Conservation (phyloP, 2,888 invertebrate genomes). For the Patella depressa region DNA sequence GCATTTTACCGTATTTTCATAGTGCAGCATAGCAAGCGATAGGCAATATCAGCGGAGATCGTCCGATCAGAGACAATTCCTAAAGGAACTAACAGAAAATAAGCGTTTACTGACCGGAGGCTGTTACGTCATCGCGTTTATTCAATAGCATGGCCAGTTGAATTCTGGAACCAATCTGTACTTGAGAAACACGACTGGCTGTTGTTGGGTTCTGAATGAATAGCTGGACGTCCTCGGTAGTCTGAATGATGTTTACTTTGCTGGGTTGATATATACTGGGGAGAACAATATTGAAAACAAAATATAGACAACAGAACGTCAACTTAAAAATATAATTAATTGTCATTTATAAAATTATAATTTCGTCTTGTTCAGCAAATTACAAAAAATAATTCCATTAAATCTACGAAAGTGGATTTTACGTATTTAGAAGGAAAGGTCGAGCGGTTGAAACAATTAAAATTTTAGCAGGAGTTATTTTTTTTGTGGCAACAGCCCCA, state of each 20-base stretch:
- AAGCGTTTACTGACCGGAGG: too few relatives aligned
- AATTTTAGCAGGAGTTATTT: too few relatives aligned
- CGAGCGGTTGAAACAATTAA: too few relatives aligned
- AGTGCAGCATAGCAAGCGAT: too few relatives aligned
- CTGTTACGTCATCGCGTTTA: too few relatives aligned
- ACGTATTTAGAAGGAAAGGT: too few relatives aligned
- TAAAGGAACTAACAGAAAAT: too few relatives aligned
- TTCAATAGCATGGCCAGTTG: not conserved
- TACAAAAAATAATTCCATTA: not conserved
- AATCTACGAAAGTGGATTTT: too few relatives aligned
- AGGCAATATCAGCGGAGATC: too few relatives aligned
- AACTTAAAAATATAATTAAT: not conserved
- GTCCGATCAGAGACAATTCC: too few relatives aligned
- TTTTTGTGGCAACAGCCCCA: too few relatives aligned
- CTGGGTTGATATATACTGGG: not conserved
- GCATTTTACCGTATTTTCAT: too few relatives aligned
- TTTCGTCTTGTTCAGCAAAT: not conserved
- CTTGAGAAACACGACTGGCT: not conserved
- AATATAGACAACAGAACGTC: not conserved
- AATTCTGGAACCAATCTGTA: not conserved
- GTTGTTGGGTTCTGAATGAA: not conserved
- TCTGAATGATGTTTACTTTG: not conserved
- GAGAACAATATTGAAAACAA: not conserved
- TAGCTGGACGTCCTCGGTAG: not conserved
- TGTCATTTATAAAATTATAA: not conserved